These are phyloP conservation scores for Enteromius thamalakanensis DNA, from an alignment of 2,797 vertebrate genomes.

Conservation along the genomic window DNA sequence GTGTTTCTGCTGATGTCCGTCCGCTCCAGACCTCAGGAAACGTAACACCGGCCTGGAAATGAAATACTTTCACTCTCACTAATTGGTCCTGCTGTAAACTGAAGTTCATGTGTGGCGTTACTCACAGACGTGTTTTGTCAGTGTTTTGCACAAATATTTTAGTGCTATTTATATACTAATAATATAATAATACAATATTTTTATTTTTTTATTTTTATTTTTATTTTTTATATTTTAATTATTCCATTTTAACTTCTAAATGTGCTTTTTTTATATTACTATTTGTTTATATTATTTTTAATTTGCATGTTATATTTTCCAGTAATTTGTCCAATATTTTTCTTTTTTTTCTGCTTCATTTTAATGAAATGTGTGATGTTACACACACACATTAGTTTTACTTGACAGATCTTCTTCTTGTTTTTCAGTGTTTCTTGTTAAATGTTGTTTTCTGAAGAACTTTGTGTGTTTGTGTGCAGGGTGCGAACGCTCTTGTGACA, in stretches of 20 bases:
- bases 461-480: conserved; percentile 72
- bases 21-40: conserved; percentile 26
- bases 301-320: background rate
- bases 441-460: background rate
- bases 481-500: conserved; percentile 94
- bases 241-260: too few species aligned
- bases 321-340: background rate
- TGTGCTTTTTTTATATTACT: background rate
- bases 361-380: background rate
- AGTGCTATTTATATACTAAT: background rate
- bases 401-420: background rate
- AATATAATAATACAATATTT: background rate
- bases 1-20: conserved; percentile 23
- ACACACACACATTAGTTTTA: background rate
- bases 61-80: conserved; percentile 33
- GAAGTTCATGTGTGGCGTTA: background rate
- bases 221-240: too few species aligned
- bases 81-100: conserved; percentile 12
- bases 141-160: background rate
- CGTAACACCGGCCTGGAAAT: conserved; percentile 29
- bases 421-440: background rate
- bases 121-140: background rate
- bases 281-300: background rate
- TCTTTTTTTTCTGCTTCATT: background rate
- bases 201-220: background rate